Percentiles rank a stretch among this genome's conserved stretches.
Evolutionary conservation across 2,797 vertebrate genomes (phyloP).

Genomic region (Glossophaga mutica): DNA sequence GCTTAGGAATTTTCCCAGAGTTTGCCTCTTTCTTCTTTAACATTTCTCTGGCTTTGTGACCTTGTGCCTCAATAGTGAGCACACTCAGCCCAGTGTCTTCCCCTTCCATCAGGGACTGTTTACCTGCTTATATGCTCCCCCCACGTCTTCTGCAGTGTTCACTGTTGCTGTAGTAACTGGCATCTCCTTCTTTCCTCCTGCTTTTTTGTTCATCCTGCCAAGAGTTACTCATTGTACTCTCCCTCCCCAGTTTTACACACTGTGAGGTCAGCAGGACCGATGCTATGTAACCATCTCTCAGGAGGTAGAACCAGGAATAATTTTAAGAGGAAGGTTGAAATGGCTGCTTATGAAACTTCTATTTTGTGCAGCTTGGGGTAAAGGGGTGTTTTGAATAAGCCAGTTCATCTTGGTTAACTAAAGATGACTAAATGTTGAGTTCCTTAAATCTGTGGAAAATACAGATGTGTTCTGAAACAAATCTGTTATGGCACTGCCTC

Average conservation of each 20-base stretch:
- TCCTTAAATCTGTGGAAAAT: background rate
- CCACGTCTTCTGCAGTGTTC: background rate
- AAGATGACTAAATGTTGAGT: conserved; percentile 4
- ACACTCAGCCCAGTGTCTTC: background rate
- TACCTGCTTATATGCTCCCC: background rate
- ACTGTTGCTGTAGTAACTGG: conserved; percentile 37
- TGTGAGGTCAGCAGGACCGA: background rate
- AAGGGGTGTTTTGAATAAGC: background rate
- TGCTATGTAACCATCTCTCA: background rate
- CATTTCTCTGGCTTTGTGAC: conserved; percentile 6
- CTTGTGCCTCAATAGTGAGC: background rate
- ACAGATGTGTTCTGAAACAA: background rate
- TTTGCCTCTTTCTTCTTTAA: background rate
- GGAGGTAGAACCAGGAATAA: background rate
- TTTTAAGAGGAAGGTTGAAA: conserved; percentile 28
- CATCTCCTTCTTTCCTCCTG: background rate
- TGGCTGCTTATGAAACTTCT: background rate
- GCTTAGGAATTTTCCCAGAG: background rate
- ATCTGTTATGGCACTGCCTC: background rate
- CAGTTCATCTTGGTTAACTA: background rate
- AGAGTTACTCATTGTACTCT: background rate
- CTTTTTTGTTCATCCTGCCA: background rate
- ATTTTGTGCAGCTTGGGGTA: background rate
- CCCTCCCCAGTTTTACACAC: background rate
- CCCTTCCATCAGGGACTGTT: background rate